These are phyloP conservation scores for Arctocebus calabarensis DNA, from an alignment of 2,797 vertebrate genomes.

Conservation along the genomic window DNA sequence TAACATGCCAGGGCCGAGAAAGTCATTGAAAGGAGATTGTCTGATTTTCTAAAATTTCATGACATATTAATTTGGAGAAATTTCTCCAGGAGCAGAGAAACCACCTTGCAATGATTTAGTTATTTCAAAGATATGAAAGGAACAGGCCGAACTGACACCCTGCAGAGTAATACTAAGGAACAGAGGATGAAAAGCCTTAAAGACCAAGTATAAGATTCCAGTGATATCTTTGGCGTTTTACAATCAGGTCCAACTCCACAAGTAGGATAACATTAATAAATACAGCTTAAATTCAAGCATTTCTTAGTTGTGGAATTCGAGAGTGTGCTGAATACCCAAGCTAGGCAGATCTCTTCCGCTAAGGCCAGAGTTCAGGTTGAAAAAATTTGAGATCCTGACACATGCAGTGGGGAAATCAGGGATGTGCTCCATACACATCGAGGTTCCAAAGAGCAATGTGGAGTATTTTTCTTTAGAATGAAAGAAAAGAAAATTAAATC, in stretches of 20 bases:
- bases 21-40: not conserved
- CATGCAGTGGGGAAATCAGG: not conserved
- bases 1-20: not conserved
- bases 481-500: not conserved
- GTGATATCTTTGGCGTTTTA: not conserved
- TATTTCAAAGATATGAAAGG: not conserved
- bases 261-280: not conserved
- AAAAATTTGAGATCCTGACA: not conserved
- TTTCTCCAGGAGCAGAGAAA: not conserved
- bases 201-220: too few species aligned
- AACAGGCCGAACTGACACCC: accelerated
- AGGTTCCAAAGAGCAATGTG: not conserved
- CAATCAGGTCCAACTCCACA: not conserved
- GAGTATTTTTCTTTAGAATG: not conserved
- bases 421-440: not conserved
- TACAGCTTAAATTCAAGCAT: not conserved
- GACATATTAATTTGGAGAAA: not conserved
- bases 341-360: not conserved
- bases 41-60: not conserved
- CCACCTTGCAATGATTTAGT: not conserved
- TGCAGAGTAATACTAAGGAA: not conserved
- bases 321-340: not conserved
- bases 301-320: not conserved
- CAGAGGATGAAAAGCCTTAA: not conserved
- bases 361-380: not conserved